Evolutionary conservation across 2,888 invertebrate species (phyloP).

Genomic region (Neuroscelio doddi): DNA sequence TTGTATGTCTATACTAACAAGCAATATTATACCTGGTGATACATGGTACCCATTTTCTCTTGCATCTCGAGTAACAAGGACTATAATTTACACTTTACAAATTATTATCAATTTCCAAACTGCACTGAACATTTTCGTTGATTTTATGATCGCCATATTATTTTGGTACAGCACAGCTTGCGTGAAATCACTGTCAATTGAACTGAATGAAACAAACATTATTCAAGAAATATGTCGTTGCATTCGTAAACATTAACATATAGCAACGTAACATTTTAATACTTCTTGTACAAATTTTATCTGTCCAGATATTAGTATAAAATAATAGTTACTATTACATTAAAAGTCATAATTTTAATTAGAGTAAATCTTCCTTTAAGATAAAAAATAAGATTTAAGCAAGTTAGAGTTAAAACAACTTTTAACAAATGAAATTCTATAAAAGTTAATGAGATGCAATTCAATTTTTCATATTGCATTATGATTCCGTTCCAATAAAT

Average conservation of each 20-base stretch:
- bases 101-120: slow-evolving; percentile 52
- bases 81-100: slow-evolving; percentile 53
- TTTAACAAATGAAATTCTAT: too few relatives aligned
- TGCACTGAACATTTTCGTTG: slow-evolving; percentile 49
- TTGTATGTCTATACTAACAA: slow-evolving; percentile 53
- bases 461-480: too few relatives aligned
- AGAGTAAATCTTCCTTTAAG: too few relatives aligned
- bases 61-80: slow-evolving; percentile 34
- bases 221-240: slow-evolving; percentile 44
- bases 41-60: slow-evolving; percentile 60
- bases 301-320: too few relatives aligned
- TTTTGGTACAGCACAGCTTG: slow-evolving; percentile 55
- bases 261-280: slow-evolving; percentile 56
- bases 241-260: slow-evolving; percentile 50
- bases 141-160: slow-evolving; percentile 54
- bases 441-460: too few relatives aligned
- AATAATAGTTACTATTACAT: too few relatives aligned
- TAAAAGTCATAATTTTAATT: too few relatives aligned
- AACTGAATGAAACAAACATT: slow-evolving; percentile 32
- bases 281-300: too few relatives aligned
- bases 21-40: slow-evolving; percentile 54
- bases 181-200: slow-evolving; percentile 52
- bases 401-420: too few relatives aligned
- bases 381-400: too few relatives aligned
- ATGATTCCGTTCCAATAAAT: too few relatives aligned